Base-by-base conservation (phyloP, 2,113 vertebrate genomes). In the Leucoraja erinaceus region DNA sequence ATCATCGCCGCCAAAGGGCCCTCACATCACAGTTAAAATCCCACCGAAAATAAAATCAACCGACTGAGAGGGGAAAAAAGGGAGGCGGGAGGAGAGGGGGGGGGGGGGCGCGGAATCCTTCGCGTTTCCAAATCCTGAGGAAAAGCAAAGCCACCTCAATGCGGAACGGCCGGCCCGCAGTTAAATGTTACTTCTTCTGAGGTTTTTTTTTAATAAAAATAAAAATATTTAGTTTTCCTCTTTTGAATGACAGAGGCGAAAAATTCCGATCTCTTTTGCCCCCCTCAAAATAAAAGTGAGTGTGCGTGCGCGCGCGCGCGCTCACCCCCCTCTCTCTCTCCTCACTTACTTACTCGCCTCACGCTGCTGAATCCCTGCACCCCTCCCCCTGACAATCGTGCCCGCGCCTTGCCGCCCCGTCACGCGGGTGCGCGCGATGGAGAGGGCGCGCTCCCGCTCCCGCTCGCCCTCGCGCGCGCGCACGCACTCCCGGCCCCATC, bases 331-430 rank as follows among this genome's bases (percentile, higher is more conserved):
- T 83, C 78, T 54, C 54, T 59, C 81, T 61, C 79, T 56, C 25
- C 81, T 63, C 59, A 63, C 83, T 86, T 31, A 86, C 83, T 86
- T 86, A 61, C 83, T 86, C 28, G 83, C 83, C 61, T 63, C 83
- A 86, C 83, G 83, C 59, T 86, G 83, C 59, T 86, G 56, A 86
- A 63, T 63, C 83, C 88, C 66, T 66, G 59, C 56, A 1, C 18
- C n/a, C 4, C 84, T 31, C n/a, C 84, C 59, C 54, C 66, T 63
- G 68, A 61, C 63, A 28, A 28, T n/a, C 84, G 28, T 22, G 61
- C 63, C 31, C 86, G 63, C n/a, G 63, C 86, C 59, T 31, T 2
- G 59, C 84, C 84, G 33, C 47, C 18, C 79, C 4, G 20, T 22
- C 5, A 10, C 28, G 38, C 33, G 28, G 76, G 8, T 1, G 11